A percentile compares a stretch with the other conserved stretches of the same genome.
These are phyloP conservation scores for Emydura subglobosa DNA, from an alignment of 2,113 vertebrate genomes.

Conservation along the genomic window DNA sequence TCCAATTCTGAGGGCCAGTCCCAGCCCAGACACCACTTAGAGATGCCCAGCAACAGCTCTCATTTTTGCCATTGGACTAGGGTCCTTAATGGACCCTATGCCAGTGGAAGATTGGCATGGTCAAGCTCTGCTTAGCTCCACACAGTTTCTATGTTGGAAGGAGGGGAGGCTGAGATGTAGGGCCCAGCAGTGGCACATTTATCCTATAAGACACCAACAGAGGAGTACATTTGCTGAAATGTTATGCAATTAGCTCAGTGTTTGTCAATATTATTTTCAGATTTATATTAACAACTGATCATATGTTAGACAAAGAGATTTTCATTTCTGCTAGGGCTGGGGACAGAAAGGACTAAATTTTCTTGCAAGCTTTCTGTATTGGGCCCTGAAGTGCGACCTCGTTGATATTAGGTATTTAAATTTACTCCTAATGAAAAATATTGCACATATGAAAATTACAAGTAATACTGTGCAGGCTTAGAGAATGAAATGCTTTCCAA, in stretches of 20 bases:
- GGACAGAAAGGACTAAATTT: background rate
- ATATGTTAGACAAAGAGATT: constrained; percentile 16
- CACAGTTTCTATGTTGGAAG: no score
- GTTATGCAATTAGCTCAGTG: background rate
- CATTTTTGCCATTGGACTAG: no score
- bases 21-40: no score
- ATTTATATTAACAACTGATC: background rate
- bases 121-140: no score
- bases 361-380: background rate
- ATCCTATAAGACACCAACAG: background rate
- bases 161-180: no score
- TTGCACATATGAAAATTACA: background rate
- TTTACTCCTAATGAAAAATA: background rate
- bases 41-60: no score
- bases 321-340: background rate
- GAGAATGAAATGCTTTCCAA: background rate
- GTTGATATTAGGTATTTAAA: constrained; percentile 7
- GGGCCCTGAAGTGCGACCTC: background rate
- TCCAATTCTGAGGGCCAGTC: no score
- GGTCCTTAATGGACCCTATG: no score
- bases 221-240: fast-evolving
- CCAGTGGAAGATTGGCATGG: no score
- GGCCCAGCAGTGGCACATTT: no score
- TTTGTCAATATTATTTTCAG: background rate
- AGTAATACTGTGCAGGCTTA: background rate